Evolutionary conservation across 2,888 invertebrate genomes (phyloP).

Genomic region (Nemotelus pantherinus): DNA sequence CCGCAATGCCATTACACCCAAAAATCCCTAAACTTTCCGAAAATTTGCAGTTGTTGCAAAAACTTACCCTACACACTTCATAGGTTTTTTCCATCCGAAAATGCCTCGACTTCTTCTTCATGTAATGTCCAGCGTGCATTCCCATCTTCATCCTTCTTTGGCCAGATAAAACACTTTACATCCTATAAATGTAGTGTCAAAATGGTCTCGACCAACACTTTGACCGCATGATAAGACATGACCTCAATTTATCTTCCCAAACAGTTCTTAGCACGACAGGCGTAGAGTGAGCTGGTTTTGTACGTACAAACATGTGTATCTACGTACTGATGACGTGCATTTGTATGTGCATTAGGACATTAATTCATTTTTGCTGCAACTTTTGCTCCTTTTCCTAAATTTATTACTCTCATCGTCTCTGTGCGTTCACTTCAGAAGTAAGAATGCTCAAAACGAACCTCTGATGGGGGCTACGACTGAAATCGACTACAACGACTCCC

Average conservation of each 20-base stretch:
- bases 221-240: constrained; percentile 58
- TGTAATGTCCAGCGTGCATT: constrained; percentile 43
- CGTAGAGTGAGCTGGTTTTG: background rate
- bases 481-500: constrained; percentile 19
- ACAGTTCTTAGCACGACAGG: constrained; percentile 30
- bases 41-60: constrained; percentile 38
- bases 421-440: background rate
- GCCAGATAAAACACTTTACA: constrained; percentile 40
- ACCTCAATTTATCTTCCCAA: constrained; percentile 64
- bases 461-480: background rate
- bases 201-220: constrained; percentile 56
- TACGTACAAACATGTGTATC: too few relatives aligned
- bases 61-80: constrained; percentile 6
- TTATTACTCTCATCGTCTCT: constrained; percentile 15
- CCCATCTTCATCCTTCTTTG: background rate
- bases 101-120: background rate
- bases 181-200: constrained; percentile 54
- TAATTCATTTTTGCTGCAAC: constrained; percentile 38
- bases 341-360: constrained; percentile 14
- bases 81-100: constrained; percentile 4
- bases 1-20: background rate
- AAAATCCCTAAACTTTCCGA: background rate
- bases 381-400: constrained; percentile 27
- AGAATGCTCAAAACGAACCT: background rate
- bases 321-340: background rate